Base-by-base conservation (phyloP, 2,888 invertebrate genomes). In the Epistrophella euchroma region DNA sequence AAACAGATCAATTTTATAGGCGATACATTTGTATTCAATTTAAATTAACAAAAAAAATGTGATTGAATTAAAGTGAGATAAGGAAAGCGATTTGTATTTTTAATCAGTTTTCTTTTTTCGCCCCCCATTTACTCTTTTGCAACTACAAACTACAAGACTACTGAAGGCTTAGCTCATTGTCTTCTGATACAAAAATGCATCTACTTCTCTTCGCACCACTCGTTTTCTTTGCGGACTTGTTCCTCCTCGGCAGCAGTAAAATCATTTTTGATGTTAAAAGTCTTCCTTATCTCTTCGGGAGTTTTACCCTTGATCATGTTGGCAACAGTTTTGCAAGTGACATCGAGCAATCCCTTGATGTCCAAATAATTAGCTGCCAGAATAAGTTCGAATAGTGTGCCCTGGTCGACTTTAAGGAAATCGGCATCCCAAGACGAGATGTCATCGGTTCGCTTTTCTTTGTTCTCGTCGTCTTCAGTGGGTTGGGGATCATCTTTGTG, bases 401-500 rank as follows among this genome's bases (percentile, higher is more conserved):
- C 98, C 92, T 99, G 98, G 92, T 99, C 98, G 40, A 99, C 99
- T 94, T 99, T 99, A 10, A 99, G 93, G 91, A 99, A 99, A 92
- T 99, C 99, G 0, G 98, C 98, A 93, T 99, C 99, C 99, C 99
- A 99, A 0, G 98, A 98, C 28, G 97, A 97, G 89, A 99, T 99
- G 91, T 99, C 99, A 91, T 99, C 99, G 0, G 99, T 99, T n/a
- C 99, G 94, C 91, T 99, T 99, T 91, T 98, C 98, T 92, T 98
- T 98, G 92, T 97, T 98, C 91, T 99, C 99, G 90, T 99, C 98
- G 90, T 99, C 99, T 92, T 98, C 98, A 10, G 98, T 97, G 90
- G 97, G 96, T 76, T 98, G 97, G 28, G 98, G 98, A 92, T 99
- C 99, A 90, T 99, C 97, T 93, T 98, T 97, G 91, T 98, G 98